These are phyloP conservation scores for Cyprinodon variegatus DNA, from an alignment of 2,113 vertebrate genomes.

Conservation along the genomic window DNA sequence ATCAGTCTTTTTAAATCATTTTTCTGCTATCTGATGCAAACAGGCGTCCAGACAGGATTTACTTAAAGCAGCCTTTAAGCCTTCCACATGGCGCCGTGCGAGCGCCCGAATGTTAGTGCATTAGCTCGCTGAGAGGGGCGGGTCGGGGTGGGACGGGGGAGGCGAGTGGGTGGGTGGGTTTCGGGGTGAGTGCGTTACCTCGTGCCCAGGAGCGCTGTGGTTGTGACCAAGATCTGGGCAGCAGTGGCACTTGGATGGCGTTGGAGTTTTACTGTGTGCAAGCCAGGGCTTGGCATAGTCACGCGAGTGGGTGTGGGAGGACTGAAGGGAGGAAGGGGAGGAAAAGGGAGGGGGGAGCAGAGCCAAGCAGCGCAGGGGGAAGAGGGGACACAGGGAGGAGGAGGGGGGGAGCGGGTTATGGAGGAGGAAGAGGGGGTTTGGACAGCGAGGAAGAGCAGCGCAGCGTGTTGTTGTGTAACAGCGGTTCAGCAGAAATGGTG, in stretches of 20 bases:
- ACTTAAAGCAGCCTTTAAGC: background rate
- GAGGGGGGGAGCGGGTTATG: conserved; percentile 35
- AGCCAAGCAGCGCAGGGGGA: conserved; percentile 34
- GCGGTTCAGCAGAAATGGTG: conserved; percentile 8
- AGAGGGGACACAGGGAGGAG: conserved; percentile 19
- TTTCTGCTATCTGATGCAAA: no score
- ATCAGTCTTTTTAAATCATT: background rate
- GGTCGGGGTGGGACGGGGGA: conserved; percentile 21
- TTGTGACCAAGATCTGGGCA: conserved; percentile 84
- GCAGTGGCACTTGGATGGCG: conserved; percentile 90
- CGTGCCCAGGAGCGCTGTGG: conserved; percentile 76
- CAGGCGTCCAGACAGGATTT: no score
- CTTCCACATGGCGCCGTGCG: background rate
- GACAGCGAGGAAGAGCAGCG: conserved; percentile 31
- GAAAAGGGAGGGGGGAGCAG: conserved; percentile 45
- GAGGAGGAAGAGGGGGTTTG: conserved; percentile 12
- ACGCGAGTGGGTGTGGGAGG: conserved; percentile 91
- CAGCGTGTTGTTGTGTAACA: conserved; percentile 49
- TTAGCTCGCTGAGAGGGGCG: conserved; percentile 45
- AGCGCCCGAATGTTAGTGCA: conserved; percentile 55
- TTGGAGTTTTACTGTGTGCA: conserved; percentile 97
- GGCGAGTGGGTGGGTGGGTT: conserved; percentile 28
- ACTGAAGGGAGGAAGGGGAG: conserved; percentile 81
- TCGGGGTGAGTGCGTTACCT: conserved; percentile 78
- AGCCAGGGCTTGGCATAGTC: conserved; percentile 99